Evolutionary conservation across 2,797 vertebrate species (phyloP).

Genomic region (Betta splendens): DNA sequence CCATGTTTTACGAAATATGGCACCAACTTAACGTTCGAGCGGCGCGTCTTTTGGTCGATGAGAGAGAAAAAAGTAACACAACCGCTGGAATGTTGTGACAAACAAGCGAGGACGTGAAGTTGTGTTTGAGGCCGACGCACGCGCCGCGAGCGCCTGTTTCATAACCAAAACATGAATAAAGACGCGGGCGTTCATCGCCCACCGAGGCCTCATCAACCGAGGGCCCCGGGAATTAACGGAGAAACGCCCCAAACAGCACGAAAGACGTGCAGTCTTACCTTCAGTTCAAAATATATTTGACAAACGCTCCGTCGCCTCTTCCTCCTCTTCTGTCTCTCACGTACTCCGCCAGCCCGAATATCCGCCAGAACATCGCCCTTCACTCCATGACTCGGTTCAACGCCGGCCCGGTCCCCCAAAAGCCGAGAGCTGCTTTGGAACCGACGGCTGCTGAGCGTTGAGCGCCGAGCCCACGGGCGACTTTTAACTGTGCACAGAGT

Average conservation of each 20-base stretch:
- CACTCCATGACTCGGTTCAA: constrained; percentile 1
- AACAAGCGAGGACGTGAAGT: not conserved
- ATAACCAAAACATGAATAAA: constrained; percentile 21
- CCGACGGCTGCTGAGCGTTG: not conserved
- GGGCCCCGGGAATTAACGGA: fast-evolving
- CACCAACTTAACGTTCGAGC: not conserved
- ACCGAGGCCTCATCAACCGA: not conserved
- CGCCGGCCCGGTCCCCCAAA: not conserved
- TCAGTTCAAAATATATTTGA: constrained; percentile 46
- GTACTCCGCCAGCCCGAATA: constrained; percentile 4
- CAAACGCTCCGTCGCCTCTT: constrained; percentile 23
- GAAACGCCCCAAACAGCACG: fast-evolving
- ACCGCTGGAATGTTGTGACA: not conserved
- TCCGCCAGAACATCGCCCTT: constrained; percentile 16
- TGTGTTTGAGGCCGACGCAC: constrained; percentile 5
- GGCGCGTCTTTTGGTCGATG: not conserved
- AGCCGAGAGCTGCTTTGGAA: not conserved
- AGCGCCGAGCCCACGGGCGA: not conserved
- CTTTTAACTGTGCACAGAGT: constrained; percentile 16
- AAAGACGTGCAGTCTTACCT: constrained; percentile 35
- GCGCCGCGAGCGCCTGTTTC: constrained; percentile 4
- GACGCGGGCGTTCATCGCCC: too few species aligned
- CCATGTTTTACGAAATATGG: not conserved
- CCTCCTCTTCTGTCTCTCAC: constrained; percentile 29
- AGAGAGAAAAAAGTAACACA: fast-evolving